phyloP scores from a whole-genome alignment of 2,888 invertebrate genomes.

The Pandemis corylana region DNA sequence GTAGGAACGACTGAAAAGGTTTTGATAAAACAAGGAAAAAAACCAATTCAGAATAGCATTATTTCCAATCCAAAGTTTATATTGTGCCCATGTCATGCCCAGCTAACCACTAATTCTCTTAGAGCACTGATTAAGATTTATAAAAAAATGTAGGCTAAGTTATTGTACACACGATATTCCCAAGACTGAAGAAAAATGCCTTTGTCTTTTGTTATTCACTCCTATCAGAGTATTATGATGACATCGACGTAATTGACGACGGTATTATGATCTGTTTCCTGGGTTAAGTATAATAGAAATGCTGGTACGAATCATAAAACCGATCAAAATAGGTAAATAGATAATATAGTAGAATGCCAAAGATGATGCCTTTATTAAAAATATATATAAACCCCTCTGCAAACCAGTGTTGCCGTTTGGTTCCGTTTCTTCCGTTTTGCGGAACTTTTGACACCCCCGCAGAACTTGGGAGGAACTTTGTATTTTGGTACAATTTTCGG shows the following conservation, averaged over 20 bases:
- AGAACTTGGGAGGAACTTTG: no score
- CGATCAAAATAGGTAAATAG: neutral
- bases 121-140: neutral
- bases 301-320: neutral
- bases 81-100: neutral
- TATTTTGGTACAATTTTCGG: no score
- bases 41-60: neutral
- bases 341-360: neutral
- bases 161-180: neutral
- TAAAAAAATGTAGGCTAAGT: neutral
- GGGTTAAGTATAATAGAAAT: neutral
- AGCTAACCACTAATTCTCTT: neutral
- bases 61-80: neutral
- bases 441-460: no score
- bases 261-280: neutral
- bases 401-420: no score
- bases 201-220: neutral
- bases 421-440: no score
- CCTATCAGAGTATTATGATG: neutral
- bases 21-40: neutral
- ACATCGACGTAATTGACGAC: neutral
- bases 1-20: neutral
- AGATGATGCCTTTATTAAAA: no score
- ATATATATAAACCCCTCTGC: no score
- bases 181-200: neutral